phyloP scores from a whole-genome alignment of 2,797 vertebrate species.

The Pseudomugil gertrudae region DNA sequence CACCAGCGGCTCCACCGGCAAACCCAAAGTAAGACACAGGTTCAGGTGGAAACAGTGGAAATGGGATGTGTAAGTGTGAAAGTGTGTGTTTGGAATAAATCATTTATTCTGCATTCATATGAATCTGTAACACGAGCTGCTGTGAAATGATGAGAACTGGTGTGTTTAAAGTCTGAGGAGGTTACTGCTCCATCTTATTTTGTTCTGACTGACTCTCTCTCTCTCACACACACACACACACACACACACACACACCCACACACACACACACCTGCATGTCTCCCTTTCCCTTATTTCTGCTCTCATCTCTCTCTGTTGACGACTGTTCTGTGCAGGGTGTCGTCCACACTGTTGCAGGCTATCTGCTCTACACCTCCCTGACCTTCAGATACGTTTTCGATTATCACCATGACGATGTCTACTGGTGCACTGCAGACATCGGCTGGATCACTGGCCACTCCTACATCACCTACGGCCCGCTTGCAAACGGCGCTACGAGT shows the following conservation, averaged over 20 bases:
- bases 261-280: slow-evolving; percentile 1
- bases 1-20: slow-evolving; percentile 86
- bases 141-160: slow-evolving; percentile 11
- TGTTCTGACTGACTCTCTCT: neutral
- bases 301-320: neutral
- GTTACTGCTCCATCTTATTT: neutral
- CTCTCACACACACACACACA: neutral
- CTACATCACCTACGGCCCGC: slow-evolving; percentile 84
- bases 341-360: slow-evolving; percentile 82
- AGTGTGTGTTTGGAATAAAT: slow-evolving; percentile 11
- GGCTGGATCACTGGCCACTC: slow-evolving; percentile 88
- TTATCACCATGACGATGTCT: slow-evolving; percentile 81
- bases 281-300: slow-evolving; percentile 14
- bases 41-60: neutral
- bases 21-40: slow-evolving; percentile 78
- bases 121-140: slow-evolving; percentile 19
- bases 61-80: too few species aligned
- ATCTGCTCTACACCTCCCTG: slow-evolving; percentile 83
- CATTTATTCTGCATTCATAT: slow-evolving; percentile 19
- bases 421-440: slow-evolving; percentile 87
- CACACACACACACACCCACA: slow-evolving; percentile 5
- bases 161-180: slow-evolving; percentile 9
- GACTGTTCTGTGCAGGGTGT: slow-evolving; percentile 74
- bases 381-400: slow-evolving; percentile 85
- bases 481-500: slow-evolving; percentile 83